A percentile compares a stretch with the other conserved stretches of the same genome.
Conservation (phyloP, 2,113 vertebrate genomes). For the Shinisaurus crocodilurus region DNA sequence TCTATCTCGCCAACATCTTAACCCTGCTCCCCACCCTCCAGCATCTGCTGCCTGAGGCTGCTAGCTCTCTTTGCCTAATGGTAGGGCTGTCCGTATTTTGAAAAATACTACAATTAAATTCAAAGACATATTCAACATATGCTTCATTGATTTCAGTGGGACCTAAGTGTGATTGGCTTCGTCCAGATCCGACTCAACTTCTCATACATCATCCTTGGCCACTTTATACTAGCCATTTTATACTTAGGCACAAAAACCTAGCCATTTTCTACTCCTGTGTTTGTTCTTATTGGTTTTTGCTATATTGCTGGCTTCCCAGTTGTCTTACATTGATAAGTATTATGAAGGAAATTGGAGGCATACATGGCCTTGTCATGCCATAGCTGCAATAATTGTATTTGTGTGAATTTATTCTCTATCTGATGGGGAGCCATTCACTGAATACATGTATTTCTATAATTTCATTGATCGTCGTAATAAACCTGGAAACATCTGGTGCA, state of each 20-base stretch:
- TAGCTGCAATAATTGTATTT: background rate
- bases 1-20: too few species aligned
- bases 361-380: background rate
- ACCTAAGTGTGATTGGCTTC: background rate
- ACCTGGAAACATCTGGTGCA: constrained; percentile 8
- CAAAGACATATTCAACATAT: background rate
- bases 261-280: background rate
- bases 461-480: background rate
- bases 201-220: too few species aligned
- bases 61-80: too few species aligned
- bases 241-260: background rate
- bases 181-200: too few species aligned
- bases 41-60: too few species aligned
- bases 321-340: background rate
- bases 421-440: background rate
- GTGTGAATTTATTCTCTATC: background rate
- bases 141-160: background rate
- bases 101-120: background rate
- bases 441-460: background rate
- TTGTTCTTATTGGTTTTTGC: background rate
- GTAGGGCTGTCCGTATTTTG: too few species aligned
- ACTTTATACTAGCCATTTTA: background rate
- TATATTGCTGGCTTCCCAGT: background rate
- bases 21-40: too few species aligned
- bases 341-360: background rate